Evolutionary conservation across 2,797 vertebrate species (phyloP).

Genomic region (Enteromius unitaeniatus): DNA sequence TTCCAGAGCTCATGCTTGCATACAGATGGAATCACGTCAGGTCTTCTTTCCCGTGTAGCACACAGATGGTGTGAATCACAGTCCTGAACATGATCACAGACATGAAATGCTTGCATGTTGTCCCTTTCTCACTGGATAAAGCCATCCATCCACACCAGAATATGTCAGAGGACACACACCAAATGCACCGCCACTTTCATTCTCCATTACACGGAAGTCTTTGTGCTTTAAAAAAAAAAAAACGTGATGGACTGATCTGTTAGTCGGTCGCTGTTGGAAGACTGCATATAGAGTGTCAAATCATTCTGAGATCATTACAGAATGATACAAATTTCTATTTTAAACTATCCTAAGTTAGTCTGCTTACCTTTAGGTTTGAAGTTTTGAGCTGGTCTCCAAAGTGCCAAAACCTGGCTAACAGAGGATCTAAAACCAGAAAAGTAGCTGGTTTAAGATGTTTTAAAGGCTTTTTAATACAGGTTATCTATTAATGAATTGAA

Average conservation of each 20-base stretch:
- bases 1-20: constrained; percentile 44
- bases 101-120: constrained; percentile 46
- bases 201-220: not conserved
- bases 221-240: not conserved
- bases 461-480: not conserved
- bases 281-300: not conserved
- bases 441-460: not conserved
- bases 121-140: constrained; percentile 41
- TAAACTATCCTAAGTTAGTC: not conserved
- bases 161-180: constrained; percentile 29
- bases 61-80: constrained; percentile 67
- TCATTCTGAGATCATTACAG: too few species aligned
- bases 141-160: constrained; percentile 9
- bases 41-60: constrained; percentile 48
- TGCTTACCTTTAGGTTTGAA: not conserved
- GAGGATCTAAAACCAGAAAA: not conserved
- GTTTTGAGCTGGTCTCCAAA: not conserved
- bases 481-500: not conserved
- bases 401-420: not conserved
- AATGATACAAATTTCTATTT: not conserved
- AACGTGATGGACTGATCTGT: not conserved
- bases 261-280: not conserved
- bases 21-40: constrained; percentile 57
- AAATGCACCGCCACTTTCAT: not conserved
- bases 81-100: constrained; percentile 7